Percentiles rank a stretch among this genome's conserved stretches.
Evolutionary conservation across 1,140 invertebrate species (phyloP).

Genomic region (Lamellibrachia luymesi): DNA sequence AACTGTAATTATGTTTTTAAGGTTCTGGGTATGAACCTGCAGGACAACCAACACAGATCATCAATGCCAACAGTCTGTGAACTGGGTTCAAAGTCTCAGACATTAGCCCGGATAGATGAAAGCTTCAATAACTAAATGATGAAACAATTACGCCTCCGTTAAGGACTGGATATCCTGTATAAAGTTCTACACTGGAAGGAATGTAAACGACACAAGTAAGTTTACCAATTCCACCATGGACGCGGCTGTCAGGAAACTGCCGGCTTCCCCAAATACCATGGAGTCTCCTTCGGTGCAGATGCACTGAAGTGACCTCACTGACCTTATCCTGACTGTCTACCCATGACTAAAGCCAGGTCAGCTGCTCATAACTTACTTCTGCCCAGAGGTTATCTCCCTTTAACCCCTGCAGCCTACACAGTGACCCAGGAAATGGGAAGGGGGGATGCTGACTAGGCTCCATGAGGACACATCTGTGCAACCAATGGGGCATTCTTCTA

Average conservation of each 20-base stretch:
- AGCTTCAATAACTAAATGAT: not conserved
- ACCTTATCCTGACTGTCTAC: not conserved
- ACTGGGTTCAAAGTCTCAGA: not conserved
- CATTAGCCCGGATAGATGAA: not conserved
- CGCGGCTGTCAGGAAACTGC: not conserved
- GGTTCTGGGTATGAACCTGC: not conserved
- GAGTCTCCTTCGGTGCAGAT: not conserved
- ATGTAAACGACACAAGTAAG: too few relatives aligned
- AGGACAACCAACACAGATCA: not conserved
- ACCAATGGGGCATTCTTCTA: not conserved
- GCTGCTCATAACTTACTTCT: not conserved
- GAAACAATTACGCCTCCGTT: too few relatives aligned
- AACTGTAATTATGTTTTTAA: not conserved
- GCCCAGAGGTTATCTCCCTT: not conserved
- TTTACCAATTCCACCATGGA: not conserved
- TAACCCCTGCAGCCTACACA: not conserved
- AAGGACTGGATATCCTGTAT: not conserved
- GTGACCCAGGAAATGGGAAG: too few relatives aligned
- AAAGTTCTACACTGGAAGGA: not conserved
- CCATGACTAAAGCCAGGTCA: not conserved
- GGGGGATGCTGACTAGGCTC: too few relatives aligned
- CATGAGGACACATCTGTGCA: not conserved
- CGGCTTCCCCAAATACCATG: not conserved
- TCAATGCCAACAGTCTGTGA: not conserved
- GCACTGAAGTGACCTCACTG: not conserved